Evolutionary conservation across 2,888 invertebrate genomes (phyloP).

Genomic region (Drosophila borealis): DNA sequence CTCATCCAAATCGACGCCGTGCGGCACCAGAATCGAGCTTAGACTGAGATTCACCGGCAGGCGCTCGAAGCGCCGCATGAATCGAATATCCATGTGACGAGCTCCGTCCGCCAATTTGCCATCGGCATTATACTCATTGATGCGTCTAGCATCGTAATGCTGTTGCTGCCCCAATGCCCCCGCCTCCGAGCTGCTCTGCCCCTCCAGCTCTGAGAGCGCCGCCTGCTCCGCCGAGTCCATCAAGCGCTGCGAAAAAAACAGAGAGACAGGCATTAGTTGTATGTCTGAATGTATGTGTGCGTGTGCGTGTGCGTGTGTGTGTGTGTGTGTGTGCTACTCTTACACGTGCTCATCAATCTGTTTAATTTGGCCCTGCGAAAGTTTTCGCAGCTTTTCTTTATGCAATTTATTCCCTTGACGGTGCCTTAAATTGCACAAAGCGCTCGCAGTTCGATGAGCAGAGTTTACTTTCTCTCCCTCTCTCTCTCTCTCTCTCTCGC

Average conservation of each 20-base stretch:
- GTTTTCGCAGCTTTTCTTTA: slow-evolving; percentile 59
- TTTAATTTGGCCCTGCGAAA: slow-evolving; percentile 60
- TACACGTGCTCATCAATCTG: slow-evolving; percentile 57
- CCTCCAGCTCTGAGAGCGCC: slow-evolving; percentile 89
- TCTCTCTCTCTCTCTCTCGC: neutral
- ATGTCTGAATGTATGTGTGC: neutral
- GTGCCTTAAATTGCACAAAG: slow-evolving; percentile 74
- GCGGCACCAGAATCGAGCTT: slow-evolving; percentile 95
- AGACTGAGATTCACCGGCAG: slow-evolving; percentile 93
- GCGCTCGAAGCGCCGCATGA: slow-evolving; percentile 94
- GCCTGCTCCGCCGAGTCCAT: slow-evolving; percentile 97
- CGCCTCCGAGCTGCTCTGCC: slow-evolving; percentile 69
- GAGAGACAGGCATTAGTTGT: neutral
- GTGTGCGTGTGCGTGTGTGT: neutral
- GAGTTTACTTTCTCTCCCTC: slow-evolving; percentile 49
- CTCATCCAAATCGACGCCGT: slow-evolving; percentile 85
- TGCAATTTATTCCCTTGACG: slow-evolving; percentile 72
- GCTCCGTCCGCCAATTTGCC: slow-evolving; percentile 90
- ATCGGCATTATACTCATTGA: slow-evolving; percentile 91
- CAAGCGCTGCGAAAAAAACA: slow-evolving; percentile 88
- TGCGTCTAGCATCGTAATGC: slow-evolving; percentile 92
- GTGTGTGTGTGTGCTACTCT: neutral
- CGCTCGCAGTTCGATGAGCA: slow-evolving; percentile 45
- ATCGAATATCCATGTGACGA: slow-evolving; percentile 89
- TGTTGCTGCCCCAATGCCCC: slow-evolving; percentile 79